Base-by-base conservation (phyloP, 2,888 invertebrate genomes). In the Hololepta plana region DNA sequence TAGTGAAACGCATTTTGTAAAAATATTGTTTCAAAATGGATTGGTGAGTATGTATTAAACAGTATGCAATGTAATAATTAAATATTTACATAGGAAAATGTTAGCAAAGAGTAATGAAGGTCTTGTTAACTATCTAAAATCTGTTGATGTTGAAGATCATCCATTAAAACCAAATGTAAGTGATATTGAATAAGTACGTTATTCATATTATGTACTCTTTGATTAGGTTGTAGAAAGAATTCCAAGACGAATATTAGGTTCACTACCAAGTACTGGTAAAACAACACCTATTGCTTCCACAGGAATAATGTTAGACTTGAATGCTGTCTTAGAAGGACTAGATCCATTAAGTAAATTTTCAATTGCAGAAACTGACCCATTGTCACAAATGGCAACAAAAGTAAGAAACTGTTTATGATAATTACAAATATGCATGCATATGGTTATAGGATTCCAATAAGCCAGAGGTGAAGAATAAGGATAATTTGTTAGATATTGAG, bases 331-430 rank as follows among this genome's bases (percentile, higher is more conserved):
- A 3, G 77, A 77, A 45, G 76, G 76, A 14, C 59, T 66, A 1
- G 80, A 81, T 55, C 81, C 81, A 1, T 51, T 81, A 13, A 73
- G 73, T 11, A 70, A 71, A 41, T 72, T 79, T 52, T 71, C 69
- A 3, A 57, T 62, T 26, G 60, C 63, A 34, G 65, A 68, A 35
- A 52, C 68, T 44, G 73, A 74, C 51, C 72, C 75, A 2, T 50
- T 72, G 12, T 65, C 69, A 2, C 64, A 65, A 57, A 65, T 71
- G 57, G 64, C 66, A 20, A 57, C 58, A 11, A 62, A 64, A 42
- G 17, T 17, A 8, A 17, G 8, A 6, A 12, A 16, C 9, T 24
- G 7, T 24, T 24, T 3, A 16, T 14, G 15, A 6, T 15, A 15
- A 24, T 14, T 12, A 3, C 13, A 9, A 14, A 7, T 12, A 12